Conservation (phyloP, 1,140 invertebrate genomes). For the Drosophila murphyi region DNA sequence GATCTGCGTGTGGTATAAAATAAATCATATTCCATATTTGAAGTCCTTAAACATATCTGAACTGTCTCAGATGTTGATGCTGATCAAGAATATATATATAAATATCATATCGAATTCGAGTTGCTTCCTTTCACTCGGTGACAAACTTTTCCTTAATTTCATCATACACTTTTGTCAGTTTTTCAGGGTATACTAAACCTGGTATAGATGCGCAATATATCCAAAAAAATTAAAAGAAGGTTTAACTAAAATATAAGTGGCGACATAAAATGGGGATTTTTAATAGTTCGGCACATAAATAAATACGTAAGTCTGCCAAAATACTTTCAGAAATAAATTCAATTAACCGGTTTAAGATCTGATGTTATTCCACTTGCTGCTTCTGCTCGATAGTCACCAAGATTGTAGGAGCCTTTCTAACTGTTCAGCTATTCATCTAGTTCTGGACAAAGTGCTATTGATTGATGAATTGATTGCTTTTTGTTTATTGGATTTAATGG, state of each 20-base stretch:
- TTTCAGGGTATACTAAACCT: background rate
- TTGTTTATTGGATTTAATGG: constrained; percentile 56
- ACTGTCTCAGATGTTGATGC: no score
- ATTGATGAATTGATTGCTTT: constrained; percentile 73
- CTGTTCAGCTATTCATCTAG: constrained; percentile 15
- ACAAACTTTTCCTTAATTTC: no score
- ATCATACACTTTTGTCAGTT: no score
- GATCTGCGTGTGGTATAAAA: no score
- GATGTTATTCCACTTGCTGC: constrained; percentile 14
- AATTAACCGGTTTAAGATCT: constrained; percentile 67
- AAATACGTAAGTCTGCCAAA: constrained; percentile 63
- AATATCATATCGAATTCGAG: no score
- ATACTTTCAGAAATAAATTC: constrained; percentile 74
- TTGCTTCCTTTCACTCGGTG: no score
- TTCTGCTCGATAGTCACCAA: constrained; percentile 49
- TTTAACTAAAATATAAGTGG: background rate
- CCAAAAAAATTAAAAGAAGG: background rate
- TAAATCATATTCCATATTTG: no score
- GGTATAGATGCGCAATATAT: background rate
- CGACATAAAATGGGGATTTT: constrained; percentile 18
- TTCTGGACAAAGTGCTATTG: constrained; percentile 56
- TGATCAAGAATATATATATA: no score
- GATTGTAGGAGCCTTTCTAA: constrained; percentile 60
- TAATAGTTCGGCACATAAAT: constrained; percentile 27
- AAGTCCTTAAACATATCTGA: no score